Conservation (phyloP, 2,113 vertebrate species). For the Tychaedon coryphoeus region DNA sequence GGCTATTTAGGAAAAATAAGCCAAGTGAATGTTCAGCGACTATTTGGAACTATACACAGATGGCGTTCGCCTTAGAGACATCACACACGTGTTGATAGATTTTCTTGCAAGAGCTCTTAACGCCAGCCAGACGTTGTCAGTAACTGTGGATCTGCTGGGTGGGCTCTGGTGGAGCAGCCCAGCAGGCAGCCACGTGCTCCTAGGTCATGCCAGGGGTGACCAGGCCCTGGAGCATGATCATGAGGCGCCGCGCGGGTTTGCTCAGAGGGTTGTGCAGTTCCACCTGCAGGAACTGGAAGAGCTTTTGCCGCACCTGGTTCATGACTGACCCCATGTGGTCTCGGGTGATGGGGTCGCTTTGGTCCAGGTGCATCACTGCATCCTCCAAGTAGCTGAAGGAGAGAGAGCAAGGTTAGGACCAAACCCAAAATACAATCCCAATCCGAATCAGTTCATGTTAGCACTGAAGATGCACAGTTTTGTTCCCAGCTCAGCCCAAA, state of each 20-base stretch:
- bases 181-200: neutral
- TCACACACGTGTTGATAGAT: neutral
- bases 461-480: neutral
- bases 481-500: neutral
- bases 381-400: slow-evolving; percentile 91
- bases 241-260: slow-evolving; percentile 89
- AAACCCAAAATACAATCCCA: accelerated
- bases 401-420: neutral
- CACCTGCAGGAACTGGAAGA: slow-evolving; percentile 91
- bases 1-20: slow-evolving; percentile 50
- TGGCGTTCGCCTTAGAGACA: neutral
- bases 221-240: slow-evolving; percentile 95
- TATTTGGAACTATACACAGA: slow-evolving; percentile 48
- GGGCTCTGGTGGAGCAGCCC: neutral
- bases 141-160: neutral
- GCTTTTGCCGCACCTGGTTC: slow-evolving; percentile 91
- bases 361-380: slow-evolving; percentile 95
- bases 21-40: slow-evolving; percentile 50
- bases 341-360: slow-evolving; percentile 90
- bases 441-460: accelerated
- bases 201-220: slow-evolving; percentile 83
- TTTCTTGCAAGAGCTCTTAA: slow-evolving; percentile 30
- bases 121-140: neutral
- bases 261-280: slow-evolving; percentile 85
- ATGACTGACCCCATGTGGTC: slow-evolving; percentile 96